Conservation (phyloP, 1,140 invertebrate genomes). For the Myzus persicae region DNA sequence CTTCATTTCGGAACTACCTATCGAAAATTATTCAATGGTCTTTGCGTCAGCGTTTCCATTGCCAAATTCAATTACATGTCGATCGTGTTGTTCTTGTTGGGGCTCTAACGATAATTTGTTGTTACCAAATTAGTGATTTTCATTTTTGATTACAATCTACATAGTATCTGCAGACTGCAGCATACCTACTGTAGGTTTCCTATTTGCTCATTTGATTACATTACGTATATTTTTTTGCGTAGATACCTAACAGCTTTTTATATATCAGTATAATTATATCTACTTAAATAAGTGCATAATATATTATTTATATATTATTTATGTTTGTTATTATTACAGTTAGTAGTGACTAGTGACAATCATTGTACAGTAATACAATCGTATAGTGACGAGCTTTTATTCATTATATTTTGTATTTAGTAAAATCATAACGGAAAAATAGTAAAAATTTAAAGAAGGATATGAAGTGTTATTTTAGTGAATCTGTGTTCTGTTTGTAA, state of each 20-base stretch:
- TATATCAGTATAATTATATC: too few species aligned
- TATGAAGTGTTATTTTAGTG: not conserved
- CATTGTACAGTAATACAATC: not conserved
- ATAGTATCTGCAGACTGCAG: not conserved
- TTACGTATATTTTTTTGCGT: not conserved
- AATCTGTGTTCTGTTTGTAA: not conserved
- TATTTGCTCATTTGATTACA: not conserved
- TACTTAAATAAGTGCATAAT: too few species aligned
- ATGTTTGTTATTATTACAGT: too few species aligned
- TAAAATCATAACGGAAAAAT: not conserved
- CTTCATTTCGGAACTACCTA: not conserved
- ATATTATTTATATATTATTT: too few species aligned
- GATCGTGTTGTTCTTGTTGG: not conserved
- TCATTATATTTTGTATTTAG: not conserved
- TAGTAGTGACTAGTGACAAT: not conserved
- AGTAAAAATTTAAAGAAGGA: not conserved
- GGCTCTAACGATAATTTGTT: not conserved
- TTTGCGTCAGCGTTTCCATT: not conserved
- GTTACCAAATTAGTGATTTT: not conserved
- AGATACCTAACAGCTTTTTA: too few species aligned
- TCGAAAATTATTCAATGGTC: not conserved
- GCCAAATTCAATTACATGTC: not conserved
- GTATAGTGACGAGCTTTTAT: not conserved
- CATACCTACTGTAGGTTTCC: not conserved
- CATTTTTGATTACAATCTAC: not conserved